Percentiles rank a stretch among this genome's conserved stretches.
Evolutionary conservation across 1,140 invertebrate genomes (phyloP).

Genomic region (Doryteuthis pealeii): DNA sequence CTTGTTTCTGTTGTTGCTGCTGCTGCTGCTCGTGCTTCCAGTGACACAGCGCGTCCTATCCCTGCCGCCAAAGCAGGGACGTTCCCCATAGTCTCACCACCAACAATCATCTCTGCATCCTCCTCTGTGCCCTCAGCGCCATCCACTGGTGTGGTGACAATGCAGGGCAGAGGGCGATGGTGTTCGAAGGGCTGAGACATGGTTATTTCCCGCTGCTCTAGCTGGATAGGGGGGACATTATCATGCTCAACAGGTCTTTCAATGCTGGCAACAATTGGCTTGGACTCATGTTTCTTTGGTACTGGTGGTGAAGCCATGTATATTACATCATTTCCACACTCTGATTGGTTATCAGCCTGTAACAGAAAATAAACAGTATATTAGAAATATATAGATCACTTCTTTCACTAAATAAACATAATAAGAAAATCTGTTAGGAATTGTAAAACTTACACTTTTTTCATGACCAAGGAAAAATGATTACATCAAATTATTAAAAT

Average conservation of each 20-base stretch:
- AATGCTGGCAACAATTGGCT: slow-evolving; percentile 32
- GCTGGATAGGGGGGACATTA: slow-evolving; percentile 37
- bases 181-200: slow-evolving; percentile 34
- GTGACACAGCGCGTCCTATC: slow-evolving; percentile 12
- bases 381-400: too few species aligned
- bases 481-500: too few species aligned
- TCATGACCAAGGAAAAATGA: too few species aligned
- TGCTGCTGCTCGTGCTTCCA: slow-evolving; percentile 19
- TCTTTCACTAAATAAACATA: too few species aligned
- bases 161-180: slow-evolving; percentile 24
- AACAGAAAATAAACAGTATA: too few species aligned
- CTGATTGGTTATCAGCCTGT: too few species aligned
- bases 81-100: slow-evolving; percentile 37
- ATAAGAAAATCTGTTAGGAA: too few species aligned
- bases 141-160: slow-evolving; percentile 20
- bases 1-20: slow-evolving; percentile 11
- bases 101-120: slow-evolving; percentile 23
- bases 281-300: slow-evolving; percentile 2
- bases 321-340: slow-evolving; percentile 2
- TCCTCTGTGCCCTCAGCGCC: slow-evolving; percentile 10
- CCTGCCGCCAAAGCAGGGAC: slow-evolving; percentile 22
- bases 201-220: slow-evolving; percentile 44
- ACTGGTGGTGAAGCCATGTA: not conserved
- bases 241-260: slow-evolving; percentile 30
- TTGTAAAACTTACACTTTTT: too few species aligned